phyloP scores from a whole-genome alignment of 2,888 invertebrate species.

The Rhingia campestris region DNA sequence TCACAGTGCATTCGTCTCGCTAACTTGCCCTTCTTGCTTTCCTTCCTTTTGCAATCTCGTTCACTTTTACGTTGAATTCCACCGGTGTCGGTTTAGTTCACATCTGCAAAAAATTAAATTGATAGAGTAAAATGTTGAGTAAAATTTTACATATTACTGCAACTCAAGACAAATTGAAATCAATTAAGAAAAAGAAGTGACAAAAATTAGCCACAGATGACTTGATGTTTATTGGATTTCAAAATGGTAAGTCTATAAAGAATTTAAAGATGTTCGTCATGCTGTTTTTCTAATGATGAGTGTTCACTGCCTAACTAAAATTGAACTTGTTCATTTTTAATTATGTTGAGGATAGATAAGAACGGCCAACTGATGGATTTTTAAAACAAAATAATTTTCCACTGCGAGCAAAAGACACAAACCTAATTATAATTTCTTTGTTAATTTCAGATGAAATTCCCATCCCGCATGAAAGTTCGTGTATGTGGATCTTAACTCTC shows the following conservation, averaged over 20 bases:
- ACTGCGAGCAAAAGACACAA: background rate
- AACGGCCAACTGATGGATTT: constrained; percentile 79
- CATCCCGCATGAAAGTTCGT: too few species aligned
- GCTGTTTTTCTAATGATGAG: constrained; percentile 46
- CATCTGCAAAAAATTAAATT: background rate
- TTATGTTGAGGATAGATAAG: constrained; percentile 79
- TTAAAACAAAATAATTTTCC: background rate
- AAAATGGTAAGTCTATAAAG: constrained; percentile 13
- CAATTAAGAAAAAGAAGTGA: background rate
- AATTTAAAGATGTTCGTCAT: background rate
- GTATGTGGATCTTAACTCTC: too few species aligned
- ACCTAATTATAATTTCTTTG: too few species aligned
- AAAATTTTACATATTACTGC: background rate
- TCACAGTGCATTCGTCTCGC: background rate
- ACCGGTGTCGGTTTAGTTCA: background rate
- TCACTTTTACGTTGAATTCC: constrained; percentile 5
- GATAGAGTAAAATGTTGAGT: background rate
- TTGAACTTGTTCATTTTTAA: constrained; percentile 69
- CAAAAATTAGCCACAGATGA: background rate
- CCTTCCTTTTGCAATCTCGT: background rate
- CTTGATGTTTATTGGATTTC: constrained; percentile 4
- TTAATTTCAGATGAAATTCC: too few species aligned
- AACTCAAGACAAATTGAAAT: background rate
- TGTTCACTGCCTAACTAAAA: constrained; percentile 64
- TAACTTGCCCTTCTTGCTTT: background rate